Base-by-base conservation (phyloP, 2,113 vertebrate species). In the Lepidothrix coronata region DNA sequence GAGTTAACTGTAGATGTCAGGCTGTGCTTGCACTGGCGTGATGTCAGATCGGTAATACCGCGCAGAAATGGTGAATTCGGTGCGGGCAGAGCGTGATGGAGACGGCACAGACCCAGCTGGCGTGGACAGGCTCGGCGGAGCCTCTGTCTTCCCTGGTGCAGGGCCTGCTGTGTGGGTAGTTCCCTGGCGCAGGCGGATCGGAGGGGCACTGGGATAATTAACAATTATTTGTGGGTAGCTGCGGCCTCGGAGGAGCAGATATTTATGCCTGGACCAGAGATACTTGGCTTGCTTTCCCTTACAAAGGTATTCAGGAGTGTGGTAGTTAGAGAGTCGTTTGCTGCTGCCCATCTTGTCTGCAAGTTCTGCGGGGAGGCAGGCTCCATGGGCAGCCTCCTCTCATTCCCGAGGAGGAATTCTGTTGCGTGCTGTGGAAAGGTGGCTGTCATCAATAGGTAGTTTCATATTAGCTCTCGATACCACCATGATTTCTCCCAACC, bases 1-100 rank as follows among this genome's bases (percentile, higher is more conserved):
- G 86, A 88, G 67, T 94, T 95, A 94, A 97, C 96, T 96, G 97
- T 96, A 97, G 97, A 95, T 95, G 97, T 97, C 95, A 91, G 94
- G 33, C 96, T 95, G 85, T 79, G 94, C 95, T 86, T 81, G 81
- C 73, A 37, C 67, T 66, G 89, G 27, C 72, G 94, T 94, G 35
- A 80, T 91, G 90, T 87, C 96, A 94, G 74, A 43, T 72, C 59
- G 11, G 12, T 72, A 51, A 76, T 19, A 91, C 72, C 48, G 8
- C 14, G 35, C 72, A 68, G 92, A 86, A 88, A 80, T 71, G 87
- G 88, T 65, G 89, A 59, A 76, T 88, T 94, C 24, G 8, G 67
- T 55, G 61, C 24, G 15, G 76, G 72, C 49, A 54, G 80, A 74
- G 67, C 14, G 30, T 17, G 85, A 16, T 67, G 85, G 88, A 66